Conservation (phyloP, 2,113 vertebrate genomes). For the Aix galericulata region DNA sequence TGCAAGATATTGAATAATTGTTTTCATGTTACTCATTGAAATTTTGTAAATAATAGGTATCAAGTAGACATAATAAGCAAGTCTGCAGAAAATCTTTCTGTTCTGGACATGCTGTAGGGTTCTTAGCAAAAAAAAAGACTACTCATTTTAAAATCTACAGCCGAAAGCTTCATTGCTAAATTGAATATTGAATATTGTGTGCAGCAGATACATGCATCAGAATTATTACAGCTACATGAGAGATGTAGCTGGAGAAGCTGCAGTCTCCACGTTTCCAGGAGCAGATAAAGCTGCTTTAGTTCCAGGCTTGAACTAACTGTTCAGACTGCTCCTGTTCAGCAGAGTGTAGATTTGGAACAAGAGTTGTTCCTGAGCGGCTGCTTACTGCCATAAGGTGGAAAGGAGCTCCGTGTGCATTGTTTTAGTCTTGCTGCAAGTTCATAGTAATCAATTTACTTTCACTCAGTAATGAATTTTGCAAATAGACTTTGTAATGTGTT, state of each 20-base stretch:
- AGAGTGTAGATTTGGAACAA: background rate
- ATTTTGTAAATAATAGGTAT: background rate
- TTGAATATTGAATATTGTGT: background rate
- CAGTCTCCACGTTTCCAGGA: background rate
- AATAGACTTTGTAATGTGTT: background rate
- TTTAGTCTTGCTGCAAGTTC: background rate
- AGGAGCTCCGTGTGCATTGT: background rate
- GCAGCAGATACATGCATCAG: background rate
- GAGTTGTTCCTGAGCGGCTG: background rate
- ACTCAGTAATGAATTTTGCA: background rate
- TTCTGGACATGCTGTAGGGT: rapidly evolving
- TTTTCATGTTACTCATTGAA: background rate
- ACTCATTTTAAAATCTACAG: background rate
- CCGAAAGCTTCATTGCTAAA: background rate
- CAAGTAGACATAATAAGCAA: background rate
- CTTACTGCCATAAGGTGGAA: background rate
- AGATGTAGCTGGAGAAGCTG: background rate
- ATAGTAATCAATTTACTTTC: background rate
- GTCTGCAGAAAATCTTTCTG: background rate
- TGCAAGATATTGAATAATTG: background rate
- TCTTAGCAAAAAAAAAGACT: background rate
- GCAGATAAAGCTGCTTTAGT: background rate
- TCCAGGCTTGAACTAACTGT: background rate
- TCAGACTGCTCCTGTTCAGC: background rate
- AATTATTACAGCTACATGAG: background rate